These are phyloP conservation scores for Rhea americana DNA, from an alignment of 2,113 vertebrate species.

Conservation along the genomic window DNA sequence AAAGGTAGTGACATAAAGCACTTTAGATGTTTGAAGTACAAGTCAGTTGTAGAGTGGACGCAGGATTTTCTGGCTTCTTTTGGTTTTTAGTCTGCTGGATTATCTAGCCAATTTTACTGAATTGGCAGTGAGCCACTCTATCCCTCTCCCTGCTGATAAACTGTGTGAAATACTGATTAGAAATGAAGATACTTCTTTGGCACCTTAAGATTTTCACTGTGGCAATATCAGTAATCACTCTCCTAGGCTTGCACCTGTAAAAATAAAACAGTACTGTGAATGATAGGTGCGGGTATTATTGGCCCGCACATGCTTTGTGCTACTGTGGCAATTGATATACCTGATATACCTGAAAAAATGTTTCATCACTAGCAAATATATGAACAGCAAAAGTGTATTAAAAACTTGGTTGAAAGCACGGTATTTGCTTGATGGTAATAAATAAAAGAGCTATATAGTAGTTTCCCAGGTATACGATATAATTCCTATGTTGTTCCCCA, in stretches of 20 bases:
- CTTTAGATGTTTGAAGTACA: neutral
- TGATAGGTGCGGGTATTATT: neutral
- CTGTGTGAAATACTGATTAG: neutral
- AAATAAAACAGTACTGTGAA: neutral
- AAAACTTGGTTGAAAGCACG: neutral
- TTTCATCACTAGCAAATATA: neutral
- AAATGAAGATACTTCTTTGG: too few relatives aligned
- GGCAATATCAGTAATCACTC: neutral
- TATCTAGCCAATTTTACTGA: neutral
- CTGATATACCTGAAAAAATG: neutral
- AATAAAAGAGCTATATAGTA: neutral
- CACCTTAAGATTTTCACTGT: neutral
- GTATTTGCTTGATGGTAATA: neutral
- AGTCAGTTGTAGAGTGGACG: neutral
- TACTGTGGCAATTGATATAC: neutral
- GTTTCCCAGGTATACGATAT: neutral
- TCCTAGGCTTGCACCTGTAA: neutral
- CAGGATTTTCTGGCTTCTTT: neutral
- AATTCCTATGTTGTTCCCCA: neutral
- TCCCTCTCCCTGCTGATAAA: neutral
- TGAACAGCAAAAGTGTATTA: neutral
- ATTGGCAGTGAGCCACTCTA: neutral
- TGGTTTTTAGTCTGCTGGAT: neutral
- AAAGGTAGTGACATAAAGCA: neutral
- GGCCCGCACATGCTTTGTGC: rapidly evolving